Base-by-base conservation (phyloP, 2,888 invertebrate species). In the Phortica magna region DNA sequence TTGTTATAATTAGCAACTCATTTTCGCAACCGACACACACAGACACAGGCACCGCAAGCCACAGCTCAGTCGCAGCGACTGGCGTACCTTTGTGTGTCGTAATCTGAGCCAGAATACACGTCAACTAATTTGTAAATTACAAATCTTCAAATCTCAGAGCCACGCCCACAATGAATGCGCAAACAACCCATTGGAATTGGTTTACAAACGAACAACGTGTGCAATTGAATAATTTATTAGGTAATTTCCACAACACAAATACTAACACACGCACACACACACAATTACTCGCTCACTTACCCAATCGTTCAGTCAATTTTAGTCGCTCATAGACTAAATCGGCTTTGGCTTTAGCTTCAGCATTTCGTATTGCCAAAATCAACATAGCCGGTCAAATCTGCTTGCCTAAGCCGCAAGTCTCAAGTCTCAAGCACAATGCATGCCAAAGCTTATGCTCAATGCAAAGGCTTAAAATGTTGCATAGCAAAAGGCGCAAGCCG, bases 171-270 rank as follows among this genome's bases (percentile, higher is more conserved):
- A 71, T 67, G 42, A 67, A 67, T 31, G 43, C 70, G 31, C 53
- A 53, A 71, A 71, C 67, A 67, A n/a, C 17, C 39, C 5, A 39
- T 64, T 64, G 14, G 12, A 64, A 64, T 31, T 64, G 22, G 19
- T 3, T 61, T 22, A 22, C 22, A 17, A 5, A 7, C 9, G 61
- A 10, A 10, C 12, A 31, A 42, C 17, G 67, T 67, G 5, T 68
- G 17, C 31, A 42, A 9, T 9, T 71, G 70, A 53, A 71, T 71
- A 55, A 55, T 71, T 71, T 55, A 71, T 71, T 55, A 71, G 17
- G 31, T 22, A 55, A 71, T 71, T 68, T 71, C 39, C 31, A 14
- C 48, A 48, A 48, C 14, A 48, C 48, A 14, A 48, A 48, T 48
- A 48, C 48, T 6, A 48, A 48, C 2, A 48, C 43, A n/a, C n/a